Evolutionary conservation across 2,797 vertebrate genomes (phyloP).

Genomic region (Apogon hyalosoma): DNA sequence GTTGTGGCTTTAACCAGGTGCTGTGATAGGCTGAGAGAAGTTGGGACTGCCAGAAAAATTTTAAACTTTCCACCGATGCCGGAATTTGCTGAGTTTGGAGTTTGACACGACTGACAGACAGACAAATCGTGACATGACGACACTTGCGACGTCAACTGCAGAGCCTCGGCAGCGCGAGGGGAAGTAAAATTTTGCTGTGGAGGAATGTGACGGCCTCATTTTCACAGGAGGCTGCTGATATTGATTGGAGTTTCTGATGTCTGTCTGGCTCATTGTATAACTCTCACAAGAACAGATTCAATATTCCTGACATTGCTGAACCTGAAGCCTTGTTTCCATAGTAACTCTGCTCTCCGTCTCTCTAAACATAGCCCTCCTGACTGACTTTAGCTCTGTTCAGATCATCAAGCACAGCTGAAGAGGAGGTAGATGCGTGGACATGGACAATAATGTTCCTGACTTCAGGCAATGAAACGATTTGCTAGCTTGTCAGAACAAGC

Average conservation of each 20-base stretch:
- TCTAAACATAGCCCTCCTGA: constrained; percentile 80
- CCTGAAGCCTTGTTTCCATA: constrained; percentile 83
- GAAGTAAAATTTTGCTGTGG: constrained; percentile 31
- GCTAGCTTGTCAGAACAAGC: constrained; percentile 44
- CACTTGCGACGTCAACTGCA: constrained; percentile 17
- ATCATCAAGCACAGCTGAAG: constrained; percentile 76
- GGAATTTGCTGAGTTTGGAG: constrained; percentile 62
- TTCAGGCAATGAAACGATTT: constrained; percentile 63
- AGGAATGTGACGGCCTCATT: constrained; percentile 66
- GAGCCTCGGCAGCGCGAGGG: constrained; percentile 5
- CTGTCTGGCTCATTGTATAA: constrained; percentile 80
- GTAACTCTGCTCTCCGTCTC: constrained; percentile 77
- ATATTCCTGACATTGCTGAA: constrained; percentile 81
- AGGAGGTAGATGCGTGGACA: constrained; percentile 71
- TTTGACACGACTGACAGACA: constrained; percentile 63
- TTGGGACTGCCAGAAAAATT: constrained; percentile 56
- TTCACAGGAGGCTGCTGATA: constrained; percentile 62
- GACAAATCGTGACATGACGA: constrained; percentile 57
- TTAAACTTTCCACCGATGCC: constrained; percentile 37
- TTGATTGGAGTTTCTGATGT: constrained; percentile 78
- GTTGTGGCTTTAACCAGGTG: constrained; percentile 19
- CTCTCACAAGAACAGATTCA: constrained; percentile 74
- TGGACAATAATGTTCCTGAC: constrained; percentile 68
- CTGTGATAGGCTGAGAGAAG: constrained; percentile 60
- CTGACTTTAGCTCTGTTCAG: constrained; percentile 78